Evolutionary conservation across 35 echinoderm and acorn worm genomes (phyloP).

Genomic region (Heliocidaris tuberculata): DNA sequence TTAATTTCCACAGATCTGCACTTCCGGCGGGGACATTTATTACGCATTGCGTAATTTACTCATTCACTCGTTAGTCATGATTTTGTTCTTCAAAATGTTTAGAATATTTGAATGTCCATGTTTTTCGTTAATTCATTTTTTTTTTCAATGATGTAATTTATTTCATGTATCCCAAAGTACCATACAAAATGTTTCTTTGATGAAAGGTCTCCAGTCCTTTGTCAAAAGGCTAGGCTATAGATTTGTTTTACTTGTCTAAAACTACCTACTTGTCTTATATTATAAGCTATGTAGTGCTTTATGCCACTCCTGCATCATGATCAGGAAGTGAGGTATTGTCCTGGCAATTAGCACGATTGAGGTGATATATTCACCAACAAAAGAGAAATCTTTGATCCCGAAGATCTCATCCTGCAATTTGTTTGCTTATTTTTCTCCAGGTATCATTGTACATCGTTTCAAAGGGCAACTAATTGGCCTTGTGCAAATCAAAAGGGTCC

Average conservation of each 20-base stretch:
- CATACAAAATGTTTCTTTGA: background rate
- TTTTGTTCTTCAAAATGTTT: too few species aligned
- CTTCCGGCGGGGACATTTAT: too few species aligned
- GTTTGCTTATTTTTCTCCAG: too few species aligned
- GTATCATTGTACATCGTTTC: background rate
- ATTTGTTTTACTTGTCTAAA: too few species aligned
- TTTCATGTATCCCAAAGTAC: background rate
- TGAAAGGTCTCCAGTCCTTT: background rate
- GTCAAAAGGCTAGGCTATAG: background rate
- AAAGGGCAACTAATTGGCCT: background rate
- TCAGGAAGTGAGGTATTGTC: background rate
- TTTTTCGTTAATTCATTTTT: too few species aligned
- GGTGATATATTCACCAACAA: background rate
- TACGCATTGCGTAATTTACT: too few species aligned
- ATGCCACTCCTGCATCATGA: background rate
- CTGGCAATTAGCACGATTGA: background rate
- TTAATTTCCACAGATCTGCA: too few species aligned
- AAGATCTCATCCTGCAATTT: background rate
- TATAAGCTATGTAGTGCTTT: too few species aligned
- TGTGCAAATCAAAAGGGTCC: background rate
- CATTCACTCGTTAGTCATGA: too few species aligned
- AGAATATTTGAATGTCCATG: too few species aligned
- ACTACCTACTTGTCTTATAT: too few species aligned
- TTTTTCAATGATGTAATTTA: background rate
- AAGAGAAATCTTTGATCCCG: background rate